Evolutionary conservation across 2,797 vertebrate species (phyloP).

Genomic region (Astyanax mexicanus): DNA sequence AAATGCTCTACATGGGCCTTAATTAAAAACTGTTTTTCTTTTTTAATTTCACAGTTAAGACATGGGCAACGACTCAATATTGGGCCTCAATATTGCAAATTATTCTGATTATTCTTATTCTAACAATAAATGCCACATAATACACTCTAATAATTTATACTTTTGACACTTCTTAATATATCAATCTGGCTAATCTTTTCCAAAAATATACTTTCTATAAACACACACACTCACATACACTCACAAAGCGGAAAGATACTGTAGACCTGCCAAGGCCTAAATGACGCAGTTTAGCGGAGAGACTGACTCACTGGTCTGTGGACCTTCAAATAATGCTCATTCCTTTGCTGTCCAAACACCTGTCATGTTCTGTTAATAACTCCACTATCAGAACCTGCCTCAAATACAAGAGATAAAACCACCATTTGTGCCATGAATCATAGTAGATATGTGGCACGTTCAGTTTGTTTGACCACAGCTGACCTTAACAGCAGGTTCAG

Average conservation of each 20-base stretch:
- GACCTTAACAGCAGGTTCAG: not conserved
- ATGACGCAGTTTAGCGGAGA: conserved; percentile 3
- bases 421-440: not conserved
- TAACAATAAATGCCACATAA: no score
- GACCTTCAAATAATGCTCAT: not conserved
- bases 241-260: not conserved
- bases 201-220: not conserved
- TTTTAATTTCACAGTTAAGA: no score
- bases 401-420: not conserved
- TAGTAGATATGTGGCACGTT: not conserved
- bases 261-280: not conserved
- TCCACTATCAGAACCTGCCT: not conserved
- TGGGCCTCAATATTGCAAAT: no score
- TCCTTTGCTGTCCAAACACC: not conserved
- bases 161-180: no score
- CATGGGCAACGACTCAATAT: no score
- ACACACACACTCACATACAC: no score
- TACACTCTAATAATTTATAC: no score
- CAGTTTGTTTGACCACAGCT: not conserved
- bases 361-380: not conserved
- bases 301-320: not conserved
- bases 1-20: no score
- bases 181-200: no score
- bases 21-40: no score
- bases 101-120: no score